A percentile compares a stretch with the other conserved stretches of the same genome.
phyloP scores from a whole-genome alignment of 2,888 invertebrate genomes.

The Cactoblastis cactorum region DNA sequence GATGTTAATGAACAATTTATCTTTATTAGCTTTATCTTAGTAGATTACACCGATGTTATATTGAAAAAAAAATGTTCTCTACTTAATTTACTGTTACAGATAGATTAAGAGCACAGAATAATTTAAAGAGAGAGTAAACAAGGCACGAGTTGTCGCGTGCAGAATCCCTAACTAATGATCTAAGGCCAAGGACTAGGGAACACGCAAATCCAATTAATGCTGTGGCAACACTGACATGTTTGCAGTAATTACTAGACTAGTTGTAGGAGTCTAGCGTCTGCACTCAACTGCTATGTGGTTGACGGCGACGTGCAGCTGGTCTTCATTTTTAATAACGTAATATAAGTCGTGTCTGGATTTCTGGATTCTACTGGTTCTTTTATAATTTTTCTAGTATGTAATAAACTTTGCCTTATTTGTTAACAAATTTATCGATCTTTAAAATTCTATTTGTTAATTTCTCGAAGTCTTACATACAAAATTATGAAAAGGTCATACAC shows the following conservation, averaged over 20 bases:
- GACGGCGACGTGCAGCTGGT: neutral
- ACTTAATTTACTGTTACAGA: neutral
- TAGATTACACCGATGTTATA: neutral
- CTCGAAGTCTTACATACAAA: too few relatives aligned
- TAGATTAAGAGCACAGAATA: conserved; percentile 5
- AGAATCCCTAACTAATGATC: conserved; percentile 31
- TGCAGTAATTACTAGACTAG: conserved; percentile 15
- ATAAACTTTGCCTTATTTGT: too few relatives aligned
- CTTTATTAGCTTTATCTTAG: neutral
- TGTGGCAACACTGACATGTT: conserved; percentile 31
- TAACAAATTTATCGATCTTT: too few relatives aligned
- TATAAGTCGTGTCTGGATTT: neutral
- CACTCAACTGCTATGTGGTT: neutral
- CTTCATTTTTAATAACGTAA: neutral
- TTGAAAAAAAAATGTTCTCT: neutral
- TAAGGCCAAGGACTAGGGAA: conserved; percentile 54
- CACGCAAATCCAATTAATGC: conserved; percentile 52
- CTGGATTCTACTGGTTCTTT: neutral
- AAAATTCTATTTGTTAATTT: too few relatives aligned
- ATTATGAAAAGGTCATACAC: too few relatives aligned
- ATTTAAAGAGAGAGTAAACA: conserved; percentile 11
- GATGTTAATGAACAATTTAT: neutral
- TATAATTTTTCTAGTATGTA: too few relatives aligned
- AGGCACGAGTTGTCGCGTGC: conserved; percentile 20
- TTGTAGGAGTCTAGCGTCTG: neutral